phyloP scores from a whole-genome alignment of 2,113 vertebrate species.

The Channa maculata region DNA sequence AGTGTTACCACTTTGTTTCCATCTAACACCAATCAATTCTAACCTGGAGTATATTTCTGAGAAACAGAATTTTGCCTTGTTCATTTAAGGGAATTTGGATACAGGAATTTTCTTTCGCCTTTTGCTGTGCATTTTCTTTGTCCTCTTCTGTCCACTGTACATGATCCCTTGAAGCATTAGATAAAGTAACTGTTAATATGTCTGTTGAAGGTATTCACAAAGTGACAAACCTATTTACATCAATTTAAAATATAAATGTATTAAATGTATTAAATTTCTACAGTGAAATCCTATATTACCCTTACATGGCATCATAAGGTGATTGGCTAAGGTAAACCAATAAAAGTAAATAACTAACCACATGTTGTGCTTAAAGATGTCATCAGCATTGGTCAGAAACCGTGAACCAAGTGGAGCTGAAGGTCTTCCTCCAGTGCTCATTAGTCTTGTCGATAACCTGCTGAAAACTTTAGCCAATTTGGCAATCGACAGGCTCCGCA shows the following conservation, averaged over 20 bases:
- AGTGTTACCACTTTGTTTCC: constrained; percentile 13
- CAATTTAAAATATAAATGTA: too few relatives aligned
- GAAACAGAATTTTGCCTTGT: constrained; percentile 81
- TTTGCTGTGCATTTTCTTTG: constrained; percentile 83
- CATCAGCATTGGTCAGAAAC: constrained; percentile 87
- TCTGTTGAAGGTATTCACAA: neutral
- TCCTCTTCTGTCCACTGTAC: constrained; percentile 92
- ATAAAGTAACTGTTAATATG: neutral
- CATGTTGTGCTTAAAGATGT: constrained; percentile 94
- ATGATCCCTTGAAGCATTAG: constrained; percentile 87
- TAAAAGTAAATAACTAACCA: constrained; percentile 80
- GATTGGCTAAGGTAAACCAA: neutral
- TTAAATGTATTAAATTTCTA: neutral
- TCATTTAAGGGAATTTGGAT: constrained; percentile 82
- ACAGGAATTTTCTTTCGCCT: constrained; percentile 86
- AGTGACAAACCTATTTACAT: too few relatives aligned
- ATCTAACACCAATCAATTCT: constrained; percentile 3
- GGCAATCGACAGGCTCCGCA: constrained; percentile 74
- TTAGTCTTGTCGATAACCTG: constrained; percentile 75
- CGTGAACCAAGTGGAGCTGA: constrained; percentile 88
- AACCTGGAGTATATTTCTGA: neutral
- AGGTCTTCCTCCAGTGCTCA: constrained; percentile 79
- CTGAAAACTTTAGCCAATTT: constrained; percentile 71
- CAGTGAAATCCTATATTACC: neutral
- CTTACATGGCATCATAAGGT: neutral